Evolutionary conservation across 2,113 vertebrate species (phyloP), one percentile per base, ranked within the genome.

Genomic region (Bungarus multicinctus): DNA sequence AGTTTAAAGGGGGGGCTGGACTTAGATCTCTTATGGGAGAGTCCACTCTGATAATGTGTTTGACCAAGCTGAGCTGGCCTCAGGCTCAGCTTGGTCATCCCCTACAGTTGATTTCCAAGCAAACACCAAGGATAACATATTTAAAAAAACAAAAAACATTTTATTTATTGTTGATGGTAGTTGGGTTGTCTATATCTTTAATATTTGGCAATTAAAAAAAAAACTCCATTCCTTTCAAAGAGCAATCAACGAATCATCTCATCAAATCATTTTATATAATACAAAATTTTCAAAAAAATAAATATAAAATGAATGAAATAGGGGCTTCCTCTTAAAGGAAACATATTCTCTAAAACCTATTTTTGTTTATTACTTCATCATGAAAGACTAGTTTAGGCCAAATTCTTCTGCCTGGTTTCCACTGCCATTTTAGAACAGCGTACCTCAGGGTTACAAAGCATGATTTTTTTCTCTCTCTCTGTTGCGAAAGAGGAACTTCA

Each of bases 301-400:
- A 43, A 74, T 43, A 25, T 50, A 10, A 54, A 88, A 39, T 88
- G 50, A 88, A 87, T 45, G 45, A 91, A 87, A 39, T 53, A 88
- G 30, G 12, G 1, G 10, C 23, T 39, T 74, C 23, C 5, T 45
- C 30, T 69, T 45, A 14, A 45, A 52, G 20, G 23, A 43, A 81
- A 81, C 18, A 43, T 43, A 43, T 43, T 3, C 74, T 81, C 5
- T 39, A 95, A 96, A 95, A 89, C 20, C 47, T 81, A 45, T 14
- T 93, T 96, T 96, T 96, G 53, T 54, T 20, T 93, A 89, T 91
- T 57, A 93, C 60, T 8, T 55, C 11, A 10, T 23, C 94, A 94
- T 89, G 89, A 96, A 95, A 89, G 89, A 54, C 7, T 88, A 95
- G 94, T 91, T 5, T 94, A 97, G 96, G 95, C 94, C 90, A 93